A percentile compares a stretch with the other conserved stretches of the same genome.
Conservation (phyloP, 2,888 invertebrate genomes). For the Diarsia dahlii region DNA sequence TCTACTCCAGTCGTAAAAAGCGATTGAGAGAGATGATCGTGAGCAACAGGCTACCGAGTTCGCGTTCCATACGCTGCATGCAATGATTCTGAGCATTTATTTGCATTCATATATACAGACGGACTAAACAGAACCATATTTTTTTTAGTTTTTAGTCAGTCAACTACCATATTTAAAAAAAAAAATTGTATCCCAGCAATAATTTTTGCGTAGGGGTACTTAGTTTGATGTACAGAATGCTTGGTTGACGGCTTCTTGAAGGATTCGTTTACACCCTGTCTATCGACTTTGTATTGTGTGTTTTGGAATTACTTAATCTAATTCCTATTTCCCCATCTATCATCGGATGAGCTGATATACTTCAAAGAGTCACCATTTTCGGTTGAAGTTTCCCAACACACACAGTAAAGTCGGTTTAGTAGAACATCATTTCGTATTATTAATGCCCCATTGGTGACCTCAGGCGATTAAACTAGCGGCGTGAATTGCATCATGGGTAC, state of each 20-base stretch:
- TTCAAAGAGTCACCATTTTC: background rate
- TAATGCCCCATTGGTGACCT: background rate
- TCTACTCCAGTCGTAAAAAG: slow-evolving; percentile 56
- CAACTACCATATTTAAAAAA: too few relatives aligned
- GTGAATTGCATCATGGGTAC: background rate
- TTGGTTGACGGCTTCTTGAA: too few relatives aligned
- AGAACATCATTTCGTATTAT: too few relatives aligned
- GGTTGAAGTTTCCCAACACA: background rate
- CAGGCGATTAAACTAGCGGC: background rate
- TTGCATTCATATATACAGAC: background rate
- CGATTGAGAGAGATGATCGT: slow-evolving; percentile 48
- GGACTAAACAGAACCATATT: too few relatives aligned
- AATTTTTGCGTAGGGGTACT: too few relatives aligned
- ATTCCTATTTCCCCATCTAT: background rate
- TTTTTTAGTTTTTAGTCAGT: too few relatives aligned
- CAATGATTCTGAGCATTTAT: background rate
- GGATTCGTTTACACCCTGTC: too few relatives aligned
- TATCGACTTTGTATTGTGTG: too few relatives aligned
- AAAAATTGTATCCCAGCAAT: too few relatives aligned
- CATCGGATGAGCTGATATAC: background rate
- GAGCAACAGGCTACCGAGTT: slow-evolving; percentile 51
- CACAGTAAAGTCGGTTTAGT: too few relatives aligned
- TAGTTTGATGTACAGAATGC: too few relatives aligned
- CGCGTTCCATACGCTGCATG: slow-evolving; percentile 6
- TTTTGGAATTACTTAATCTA: background rate